Evolutionary conservation across 2,113 vertebrate species (phyloP).

Genomic region (Mola mola): DNA sequence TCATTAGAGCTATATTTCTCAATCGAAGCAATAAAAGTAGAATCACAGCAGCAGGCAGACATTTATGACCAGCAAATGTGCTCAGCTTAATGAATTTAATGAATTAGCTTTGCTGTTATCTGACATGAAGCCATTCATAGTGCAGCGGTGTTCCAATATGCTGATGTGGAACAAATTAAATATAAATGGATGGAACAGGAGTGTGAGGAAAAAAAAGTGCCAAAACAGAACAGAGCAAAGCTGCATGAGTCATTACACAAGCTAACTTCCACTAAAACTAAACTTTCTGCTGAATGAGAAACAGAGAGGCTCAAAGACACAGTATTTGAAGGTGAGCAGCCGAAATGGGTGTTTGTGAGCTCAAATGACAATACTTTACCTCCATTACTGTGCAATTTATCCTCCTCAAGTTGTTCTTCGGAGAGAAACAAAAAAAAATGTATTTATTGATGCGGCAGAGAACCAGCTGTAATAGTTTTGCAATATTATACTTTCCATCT

Average conservation of each 20-base stretch:
- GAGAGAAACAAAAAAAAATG: constrained; percentile 60
- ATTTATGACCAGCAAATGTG: constrained; percentile 24
- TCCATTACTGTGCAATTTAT: constrained; percentile 84
- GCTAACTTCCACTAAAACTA: constrained; percentile 22
- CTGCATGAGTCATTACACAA: constrained; percentile 67
- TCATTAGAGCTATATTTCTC: constrained; percentile 11
- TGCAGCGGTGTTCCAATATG: constrained; percentile 31
- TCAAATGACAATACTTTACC: constrained; percentile 78
- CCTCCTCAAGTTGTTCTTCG: constrained; percentile 85
- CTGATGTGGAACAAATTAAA: constrained; percentile 45
- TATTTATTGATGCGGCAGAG: constrained; percentile 70
- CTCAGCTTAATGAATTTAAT: constrained; percentile 46
- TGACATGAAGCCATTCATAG: constrained; percentile 26
- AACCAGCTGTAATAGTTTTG: constrained; percentile 34
- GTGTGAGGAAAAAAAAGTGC: constrained; percentile 13
- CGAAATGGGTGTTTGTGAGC: constrained; percentile 42
- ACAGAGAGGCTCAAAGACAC: neutral
- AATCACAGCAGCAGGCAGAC: constrained; percentile 24
- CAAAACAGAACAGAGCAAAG: constrained; percentile 44
- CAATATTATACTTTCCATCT: constrained; percentile 22
- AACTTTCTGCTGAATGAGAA: constrained; percentile 37
- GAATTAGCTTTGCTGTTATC: constrained; percentile 29
- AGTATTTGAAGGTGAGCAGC: constrained; percentile 47
- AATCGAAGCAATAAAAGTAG: constrained; percentile 20
- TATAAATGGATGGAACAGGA: constrained; percentile 43